Base-by-base conservation (phyloP, 2,888 invertebrate genomes). In the Brachynemurus nebulosus region DNA sequence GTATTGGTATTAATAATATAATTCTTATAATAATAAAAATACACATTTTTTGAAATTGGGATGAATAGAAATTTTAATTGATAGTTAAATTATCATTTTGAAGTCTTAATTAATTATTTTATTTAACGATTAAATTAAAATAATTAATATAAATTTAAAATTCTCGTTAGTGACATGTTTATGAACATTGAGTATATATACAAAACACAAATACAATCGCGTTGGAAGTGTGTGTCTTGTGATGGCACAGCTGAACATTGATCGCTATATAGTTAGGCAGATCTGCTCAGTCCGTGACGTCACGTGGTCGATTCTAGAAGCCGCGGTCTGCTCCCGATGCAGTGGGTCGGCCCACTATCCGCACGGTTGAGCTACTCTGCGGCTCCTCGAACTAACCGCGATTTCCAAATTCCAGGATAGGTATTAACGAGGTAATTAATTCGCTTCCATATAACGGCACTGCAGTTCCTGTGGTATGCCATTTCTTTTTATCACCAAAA, bases 261-360 rank as follows among this genome's bases (percentile, higher is more conserved):
- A 71, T 71, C 71, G 71, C 69, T 67, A 63, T 67, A 63, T 57
- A 60, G 57, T 58, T 65, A 67, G 66, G 72, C 72, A 68, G 72
- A 73, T 72, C 72, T 73, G 72, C 70, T 72, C 72, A 73, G 72
- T 71, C 65, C 66, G 71, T 71, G 72, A 70, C 70, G 69, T 72
- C 72, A 73, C 72, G 66, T 68, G 69, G 68, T 71, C 69, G 69
- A 67, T 72, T 64, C 68, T 68, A 69, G 68, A 66, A 70, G 70
- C 69, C 70, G 68, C 66, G 67, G 64, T 66, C 62, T 63, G 59
- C 66, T 65, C 66, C 67, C 69, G 71, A 65, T 66, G 70, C 68
- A 63, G 59, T 60, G 55, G 58, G 57, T 42, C 42, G 42, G 42
- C 42, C 42, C 20, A 21, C 34, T 42, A 33, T 19, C n/a, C 57